These are phyloP conservation scores for Cotesia congregata DNA, from an alignment of 2,888 invertebrate species.

Conservation along the genomic window DNA sequence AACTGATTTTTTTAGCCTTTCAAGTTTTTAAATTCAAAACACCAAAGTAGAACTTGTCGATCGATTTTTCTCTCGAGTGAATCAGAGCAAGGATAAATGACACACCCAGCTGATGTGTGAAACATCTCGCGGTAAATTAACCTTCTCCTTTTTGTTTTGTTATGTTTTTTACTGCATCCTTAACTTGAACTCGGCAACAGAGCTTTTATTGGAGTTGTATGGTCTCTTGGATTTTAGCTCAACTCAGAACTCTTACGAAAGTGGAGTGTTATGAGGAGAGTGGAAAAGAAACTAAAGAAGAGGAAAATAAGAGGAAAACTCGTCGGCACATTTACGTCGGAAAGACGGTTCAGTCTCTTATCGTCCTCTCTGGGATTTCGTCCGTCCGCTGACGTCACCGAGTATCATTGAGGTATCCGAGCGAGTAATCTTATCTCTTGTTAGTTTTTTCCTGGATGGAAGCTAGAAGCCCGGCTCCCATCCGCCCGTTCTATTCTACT, in stretches of 20 bases:
- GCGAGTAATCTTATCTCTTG: conserved; percentile 37
- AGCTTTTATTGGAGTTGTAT: neutral
- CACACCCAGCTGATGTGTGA: no score
- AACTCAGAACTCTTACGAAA: no score
- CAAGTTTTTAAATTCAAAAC: no score
- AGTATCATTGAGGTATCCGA: conserved; percentile 42
- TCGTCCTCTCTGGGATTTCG: conserved; percentile 54
- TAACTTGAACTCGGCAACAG: no score
- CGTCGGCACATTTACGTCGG: conserved; percentile 19
- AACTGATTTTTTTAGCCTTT: no score
- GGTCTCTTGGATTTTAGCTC: neutral
- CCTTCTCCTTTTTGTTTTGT: conserved; percentile 31
- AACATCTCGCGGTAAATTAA: neutral
- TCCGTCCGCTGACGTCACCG: conserved; percentile 55
- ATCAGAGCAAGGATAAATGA: no score
- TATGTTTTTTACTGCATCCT: no score
- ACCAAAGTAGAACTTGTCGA: no score
- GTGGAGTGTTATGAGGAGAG: conserved; percentile 27
- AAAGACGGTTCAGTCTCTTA: conserved; percentile 47
- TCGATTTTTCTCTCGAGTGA: no score
- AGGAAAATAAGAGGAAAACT: conserved; percentile 16
- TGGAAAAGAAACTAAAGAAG: no score
- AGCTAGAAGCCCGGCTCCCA: neutral
- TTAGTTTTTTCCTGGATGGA: neutral
- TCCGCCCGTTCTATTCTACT: neutral